These are phyloP conservation scores for Rhadina sibilatrix DNA, from an alignment of 2,113 vertebrate species.

Conservation along the genomic window DNA sequence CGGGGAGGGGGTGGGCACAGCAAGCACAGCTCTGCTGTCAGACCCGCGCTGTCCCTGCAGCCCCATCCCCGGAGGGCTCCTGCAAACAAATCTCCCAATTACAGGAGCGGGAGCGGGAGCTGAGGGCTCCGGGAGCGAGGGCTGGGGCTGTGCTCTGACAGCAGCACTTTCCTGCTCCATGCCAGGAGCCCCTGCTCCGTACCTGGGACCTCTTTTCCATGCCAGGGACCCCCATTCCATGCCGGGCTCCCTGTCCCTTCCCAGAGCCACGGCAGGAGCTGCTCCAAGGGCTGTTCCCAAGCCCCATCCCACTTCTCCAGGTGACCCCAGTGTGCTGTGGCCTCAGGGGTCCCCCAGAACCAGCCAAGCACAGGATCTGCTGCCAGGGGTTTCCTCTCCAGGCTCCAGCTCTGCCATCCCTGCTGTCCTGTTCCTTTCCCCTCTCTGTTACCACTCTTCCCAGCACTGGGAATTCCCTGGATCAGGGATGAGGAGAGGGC, in stretches of 20 bases:
- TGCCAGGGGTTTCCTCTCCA: background rate
- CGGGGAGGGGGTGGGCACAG: background rate
- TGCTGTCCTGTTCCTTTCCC: background rate
- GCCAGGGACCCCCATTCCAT: background rate
- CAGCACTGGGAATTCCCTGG: no score
- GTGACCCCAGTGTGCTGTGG: background rate
- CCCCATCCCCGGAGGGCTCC: background rate
- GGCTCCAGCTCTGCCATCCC: background rate
- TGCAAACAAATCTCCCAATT: background rate
- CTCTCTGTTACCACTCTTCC: fast-evolving
- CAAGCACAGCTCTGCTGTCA: background rate
- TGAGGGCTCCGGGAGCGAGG: no score
- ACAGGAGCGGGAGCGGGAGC: background rate
- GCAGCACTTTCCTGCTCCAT: background rate
- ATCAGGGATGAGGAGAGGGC: background rate
- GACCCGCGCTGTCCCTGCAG: background rate
- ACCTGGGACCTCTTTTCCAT: background rate
- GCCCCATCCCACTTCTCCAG: background rate
- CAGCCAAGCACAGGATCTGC: background rate
- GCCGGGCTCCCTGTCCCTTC: background rate
- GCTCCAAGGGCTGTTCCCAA: background rate
- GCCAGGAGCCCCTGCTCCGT: background rate
- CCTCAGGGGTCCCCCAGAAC: background rate
- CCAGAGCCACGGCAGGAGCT: background rate
- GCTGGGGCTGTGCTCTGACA: background rate